Percentiles rank a stretch among this genome's conserved stretches.
phyloP scores from a whole-genome alignment of 2,113 vertebrate species.

The Pristiophorus japonicus region DNA sequence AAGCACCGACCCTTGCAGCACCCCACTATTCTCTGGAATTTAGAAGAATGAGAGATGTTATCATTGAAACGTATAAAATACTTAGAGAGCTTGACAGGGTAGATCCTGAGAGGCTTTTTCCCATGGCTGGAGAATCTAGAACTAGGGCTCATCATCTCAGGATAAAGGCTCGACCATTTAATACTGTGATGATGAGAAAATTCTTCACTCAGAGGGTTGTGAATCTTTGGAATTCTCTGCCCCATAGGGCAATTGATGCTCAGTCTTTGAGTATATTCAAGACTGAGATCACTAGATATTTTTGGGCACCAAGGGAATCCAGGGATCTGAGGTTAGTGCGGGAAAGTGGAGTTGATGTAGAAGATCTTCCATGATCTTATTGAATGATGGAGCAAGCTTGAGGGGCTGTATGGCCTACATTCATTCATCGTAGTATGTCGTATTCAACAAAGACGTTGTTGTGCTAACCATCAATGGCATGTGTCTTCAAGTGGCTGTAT shows the following conservation, averaged over 20 bases:
- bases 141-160: background rate
- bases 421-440: too few species aligned
- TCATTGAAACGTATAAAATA: background rate
- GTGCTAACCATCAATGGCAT: too few species aligned
- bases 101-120: background rate
- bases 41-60: background rate
- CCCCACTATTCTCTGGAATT: background rate
- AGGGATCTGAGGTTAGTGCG: background rate
- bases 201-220: background rate
- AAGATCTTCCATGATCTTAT: background rate
- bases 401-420: background rate
- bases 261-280: background rate
- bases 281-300: background rate
- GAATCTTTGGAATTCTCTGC: too few species aligned
- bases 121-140: too few species aligned
- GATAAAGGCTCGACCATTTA: background rate
- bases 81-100: background rate
- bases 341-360: background rate
- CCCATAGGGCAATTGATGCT: too few species aligned
- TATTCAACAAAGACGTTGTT: too few species aligned
- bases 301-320: background rate
- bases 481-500: too few species aligned
- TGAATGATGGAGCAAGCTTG: background rate
- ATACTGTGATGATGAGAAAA: background rate
- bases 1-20: too few species aligned